Conservation (phyloP, 2,113 vertebrate genomes). For the Charina bottae region DNA sequence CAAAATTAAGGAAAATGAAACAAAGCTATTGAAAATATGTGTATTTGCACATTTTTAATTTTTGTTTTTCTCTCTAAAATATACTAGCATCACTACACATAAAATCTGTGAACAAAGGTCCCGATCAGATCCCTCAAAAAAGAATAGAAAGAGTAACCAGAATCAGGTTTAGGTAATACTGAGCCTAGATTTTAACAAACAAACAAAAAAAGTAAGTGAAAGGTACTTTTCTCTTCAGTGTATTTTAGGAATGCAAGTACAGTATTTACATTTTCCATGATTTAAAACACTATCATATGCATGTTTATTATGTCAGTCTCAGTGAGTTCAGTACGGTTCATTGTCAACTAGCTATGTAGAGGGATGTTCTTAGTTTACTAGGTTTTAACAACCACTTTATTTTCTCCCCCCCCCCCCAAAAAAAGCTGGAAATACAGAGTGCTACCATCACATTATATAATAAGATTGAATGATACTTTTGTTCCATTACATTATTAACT, state of each 20-base stretch:
- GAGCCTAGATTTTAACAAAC: background rate
- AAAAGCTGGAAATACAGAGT: background rate
- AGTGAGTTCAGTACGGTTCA: background rate
- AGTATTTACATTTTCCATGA: background rate
- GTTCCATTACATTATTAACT: background rate
- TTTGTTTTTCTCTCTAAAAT: background rate
- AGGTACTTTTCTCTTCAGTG: background rate
- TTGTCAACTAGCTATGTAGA: background rate
- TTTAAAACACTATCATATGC: too few relatives aligned
- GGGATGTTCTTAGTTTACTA: background rate
- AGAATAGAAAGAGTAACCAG: background rate
- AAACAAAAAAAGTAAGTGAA: background rate
- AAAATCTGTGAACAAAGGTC: accelerated
- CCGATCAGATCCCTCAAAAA: background rate
- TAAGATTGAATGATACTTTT: background rate
- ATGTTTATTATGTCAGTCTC: background rate
- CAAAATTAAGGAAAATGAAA: background rate
- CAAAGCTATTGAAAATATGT: accelerated
- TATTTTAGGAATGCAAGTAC: background rate
- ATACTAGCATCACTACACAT: accelerated
- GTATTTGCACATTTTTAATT: background rate
- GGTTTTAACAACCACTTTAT: background rate
- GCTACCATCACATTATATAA: background rate
- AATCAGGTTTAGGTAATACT: background rate
- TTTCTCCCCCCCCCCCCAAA: background rate